A percentile compares a stretch with the other conserved stretches of the same genome.
Evolutionary conservation across 1,140 invertebrate species (phyloP).

Genomic region (Pogonognathellus flavescens): DNA sequence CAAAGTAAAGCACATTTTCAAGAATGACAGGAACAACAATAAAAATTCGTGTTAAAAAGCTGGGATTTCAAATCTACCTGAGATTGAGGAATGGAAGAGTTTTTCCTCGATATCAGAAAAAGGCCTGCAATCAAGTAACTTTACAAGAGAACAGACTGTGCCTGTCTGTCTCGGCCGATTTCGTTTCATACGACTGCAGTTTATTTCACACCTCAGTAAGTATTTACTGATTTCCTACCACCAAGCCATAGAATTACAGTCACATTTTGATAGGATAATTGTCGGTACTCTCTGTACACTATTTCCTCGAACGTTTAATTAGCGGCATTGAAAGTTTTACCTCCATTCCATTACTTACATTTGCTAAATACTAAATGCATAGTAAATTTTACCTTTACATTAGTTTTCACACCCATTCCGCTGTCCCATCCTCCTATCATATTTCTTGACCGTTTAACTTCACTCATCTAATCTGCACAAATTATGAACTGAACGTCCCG

Average conservation of each 20-base stretch:
- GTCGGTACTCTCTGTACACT: conserved; percentile 35
- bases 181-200: background rate
- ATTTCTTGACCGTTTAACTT: conserved; percentile 29
- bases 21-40: too few species aligned
- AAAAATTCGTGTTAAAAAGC: too few species aligned
- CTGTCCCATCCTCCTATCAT: conserved; percentile 24
- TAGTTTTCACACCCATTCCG: conserved; percentile 41
- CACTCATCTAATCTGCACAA: conserved; percentile 33
- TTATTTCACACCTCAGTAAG: conserved; percentile 43
- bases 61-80: too few species aligned
- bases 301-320: conserved; percentile 50
- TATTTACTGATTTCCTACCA: conserved; percentile 39
- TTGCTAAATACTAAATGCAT: conserved; percentile 11
- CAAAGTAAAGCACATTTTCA: too few species aligned
- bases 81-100: too few species aligned
- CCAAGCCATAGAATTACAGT: conserved; percentile 36
- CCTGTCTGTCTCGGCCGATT: background rate
- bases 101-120: too few species aligned
- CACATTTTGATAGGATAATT: conserved; percentile 49
- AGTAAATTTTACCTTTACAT: conserved; percentile 36
- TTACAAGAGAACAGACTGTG: too few species aligned
- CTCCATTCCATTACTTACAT: conserved; percentile 10
- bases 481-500: conserved; percentile 43
- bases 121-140: too few species aligned
- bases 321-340: conserved; percentile 27